Percentiles rank a stretch among this genome's conserved stretches.
Evolutionary conservation across 2,797 vertebrate species (phyloP).

Genomic region (Enteromius unitaeniatus): DNA sequence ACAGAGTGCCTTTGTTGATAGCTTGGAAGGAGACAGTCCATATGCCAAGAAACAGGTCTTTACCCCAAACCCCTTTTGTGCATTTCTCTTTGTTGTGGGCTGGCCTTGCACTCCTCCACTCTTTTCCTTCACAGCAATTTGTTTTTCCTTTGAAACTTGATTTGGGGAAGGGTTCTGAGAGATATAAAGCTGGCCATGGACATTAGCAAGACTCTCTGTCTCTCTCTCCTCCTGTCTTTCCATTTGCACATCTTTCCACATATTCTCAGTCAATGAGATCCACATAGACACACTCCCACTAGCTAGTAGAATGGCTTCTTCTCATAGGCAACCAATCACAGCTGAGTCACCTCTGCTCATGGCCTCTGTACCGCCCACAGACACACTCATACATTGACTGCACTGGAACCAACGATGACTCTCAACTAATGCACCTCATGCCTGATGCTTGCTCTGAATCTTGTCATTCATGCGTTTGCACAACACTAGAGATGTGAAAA

Average conservation of each 20-base stretch:
- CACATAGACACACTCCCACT: constrained; percentile 46
- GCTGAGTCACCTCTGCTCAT: constrained; percentile 56
- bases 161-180: constrained; percentile 49
- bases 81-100: constrained; percentile 77
- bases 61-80: constrained; percentile 75
- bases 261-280: constrained; percentile 35
- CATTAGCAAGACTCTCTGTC: constrained; percentile 47
- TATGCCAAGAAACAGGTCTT: constrained; percentile 88
- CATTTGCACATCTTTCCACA: constrained; percentile 43
- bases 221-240: neutral
- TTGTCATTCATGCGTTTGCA: constrained; percentile 69
- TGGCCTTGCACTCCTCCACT: constrained; percentile 66
- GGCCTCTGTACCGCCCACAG: constrained; percentile 40
- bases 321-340: constrained; percentile 57
- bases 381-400: constrained; percentile 52
- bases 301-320: constrained; percentile 59
- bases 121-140: constrained; percentile 52
- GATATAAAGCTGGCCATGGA: constrained; percentile 51
- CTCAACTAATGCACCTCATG: constrained; percentile 74
- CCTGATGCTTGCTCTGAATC: constrained; percentile 80
- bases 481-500: constrained; percentile 48
- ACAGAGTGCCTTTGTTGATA: constrained; percentile 91
- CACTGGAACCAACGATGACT: constrained; percentile 27
- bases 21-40: constrained; percentile 89
- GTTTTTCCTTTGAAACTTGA: constrained; percentile 37